A percentile compares a stretch with the other conserved stretches of the same genome.
These are phyloP conservation scores for Xenotilapia caudafasciata DNA, from an alignment of 2,113 vertebrate genomes.

Conservation along the genomic window DNA sequence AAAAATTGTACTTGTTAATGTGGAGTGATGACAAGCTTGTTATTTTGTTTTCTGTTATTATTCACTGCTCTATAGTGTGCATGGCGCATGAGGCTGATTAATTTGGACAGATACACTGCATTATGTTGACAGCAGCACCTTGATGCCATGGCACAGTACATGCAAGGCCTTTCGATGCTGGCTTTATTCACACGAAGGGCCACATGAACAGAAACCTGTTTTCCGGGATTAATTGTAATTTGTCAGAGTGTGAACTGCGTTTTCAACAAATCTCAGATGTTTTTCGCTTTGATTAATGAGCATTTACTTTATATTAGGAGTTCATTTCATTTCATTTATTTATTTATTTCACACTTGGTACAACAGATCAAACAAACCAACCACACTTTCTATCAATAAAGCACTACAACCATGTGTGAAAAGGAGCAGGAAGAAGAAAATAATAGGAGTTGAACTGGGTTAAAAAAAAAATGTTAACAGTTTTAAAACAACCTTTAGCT, in stretches of 20 bases:
- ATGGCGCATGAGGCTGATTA: slow-evolving; percentile 23
- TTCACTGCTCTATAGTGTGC: neutral
- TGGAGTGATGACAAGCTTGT: slow-evolving; percentile 4
- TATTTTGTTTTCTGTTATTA: slow-evolving; percentile 15
- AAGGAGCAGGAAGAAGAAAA: no score
- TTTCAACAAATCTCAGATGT: neutral
- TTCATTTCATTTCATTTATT: neutral
- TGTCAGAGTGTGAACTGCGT: neutral
- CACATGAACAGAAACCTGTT: neutral
- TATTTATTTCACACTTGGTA: no score
- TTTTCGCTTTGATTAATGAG: neutral
- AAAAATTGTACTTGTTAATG: slow-evolving; percentile 21
- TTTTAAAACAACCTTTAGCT: neutral
- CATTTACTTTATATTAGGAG: neutral
- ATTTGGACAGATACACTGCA: slow-evolving; percentile 2
- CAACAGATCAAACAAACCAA: no score
- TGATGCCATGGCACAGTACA: slow-evolving; percentile 1
- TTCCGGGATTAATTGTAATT: neutral
- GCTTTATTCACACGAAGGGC: slow-evolving; percentile 8
- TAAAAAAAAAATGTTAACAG: neutral
- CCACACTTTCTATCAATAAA: no score
- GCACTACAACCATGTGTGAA: no score
- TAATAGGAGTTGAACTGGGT: neutral
- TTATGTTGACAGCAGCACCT: slow-evolving; percentile 34
- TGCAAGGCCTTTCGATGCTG: neutral